These are phyloP conservation scores for Bufotes viridis DNA, from an alignment of 2,797 vertebrate genomes.

Conservation along the genomic window DNA sequence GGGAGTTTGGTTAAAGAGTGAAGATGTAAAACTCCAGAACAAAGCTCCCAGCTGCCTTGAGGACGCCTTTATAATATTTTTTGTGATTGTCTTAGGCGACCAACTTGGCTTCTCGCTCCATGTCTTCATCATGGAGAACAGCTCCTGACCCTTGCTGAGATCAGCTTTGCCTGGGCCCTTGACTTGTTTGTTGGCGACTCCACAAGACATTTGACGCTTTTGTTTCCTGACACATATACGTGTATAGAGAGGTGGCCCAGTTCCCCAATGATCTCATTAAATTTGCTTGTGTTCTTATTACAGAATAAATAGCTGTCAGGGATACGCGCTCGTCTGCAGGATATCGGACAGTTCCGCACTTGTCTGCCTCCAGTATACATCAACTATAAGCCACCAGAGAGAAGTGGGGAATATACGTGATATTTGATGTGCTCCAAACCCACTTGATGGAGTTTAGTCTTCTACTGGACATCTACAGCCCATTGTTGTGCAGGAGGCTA, in stretches of 20 bases:
- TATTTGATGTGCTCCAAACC: neutral
- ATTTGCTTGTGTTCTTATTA: neutral
- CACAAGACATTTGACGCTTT: neutral
- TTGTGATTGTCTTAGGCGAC: neutral
- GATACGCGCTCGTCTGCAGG: neutral
- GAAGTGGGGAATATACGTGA: too few species aligned
- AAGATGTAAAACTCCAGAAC: conserved; percentile 42
- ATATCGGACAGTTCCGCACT: neutral
- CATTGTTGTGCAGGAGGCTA: too few species aligned
- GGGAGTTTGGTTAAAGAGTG: conserved; percentile 10
- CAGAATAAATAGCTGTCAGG: conserved; percentile 26
- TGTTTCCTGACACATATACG: neutral
- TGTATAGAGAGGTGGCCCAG: neutral
- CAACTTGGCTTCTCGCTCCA: neutral
- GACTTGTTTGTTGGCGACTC: neutral
- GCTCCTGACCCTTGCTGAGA: neutral
- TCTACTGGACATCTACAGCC: too few species aligned
- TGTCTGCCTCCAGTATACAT: neutral
- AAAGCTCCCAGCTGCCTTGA: neutral
- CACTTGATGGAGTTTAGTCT: too few species aligned
- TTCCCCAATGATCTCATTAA: conserved; percentile 38
- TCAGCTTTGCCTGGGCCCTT: neutral
- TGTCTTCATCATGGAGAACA: neutral
- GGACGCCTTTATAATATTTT: neutral
- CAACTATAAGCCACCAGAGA: neutral